A percentile compares a stretch with the other conserved stretches of the same genome.
These are phyloP conservation scores for Netelia melanura DNA, from an alignment of 2,888 invertebrate species.

Conservation along the genomic window DNA sequence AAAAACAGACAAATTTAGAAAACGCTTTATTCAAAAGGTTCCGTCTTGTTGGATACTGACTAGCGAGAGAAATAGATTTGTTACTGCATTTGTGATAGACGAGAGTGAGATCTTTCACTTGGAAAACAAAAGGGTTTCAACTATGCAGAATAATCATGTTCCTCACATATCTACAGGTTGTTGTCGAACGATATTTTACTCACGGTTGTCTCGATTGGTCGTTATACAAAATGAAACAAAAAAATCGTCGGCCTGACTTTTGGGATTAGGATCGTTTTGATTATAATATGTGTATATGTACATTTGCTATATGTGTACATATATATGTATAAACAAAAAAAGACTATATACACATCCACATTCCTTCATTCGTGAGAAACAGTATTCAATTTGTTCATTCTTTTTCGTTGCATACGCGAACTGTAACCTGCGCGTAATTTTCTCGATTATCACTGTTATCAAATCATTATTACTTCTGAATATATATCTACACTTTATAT, in stretches of 20 bases:
- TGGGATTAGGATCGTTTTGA: not conserved
- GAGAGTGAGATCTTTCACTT: slow-evolving; percentile 43
- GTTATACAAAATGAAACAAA: not conserved
- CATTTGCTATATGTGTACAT: slow-evolving; percentile 4
- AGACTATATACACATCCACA: slow-evolving; percentile 49
- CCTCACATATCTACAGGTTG: slow-evolving; percentile 60
- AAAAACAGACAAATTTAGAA: slow-evolving; percentile 2
- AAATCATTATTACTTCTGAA: slow-evolving; percentile 62
- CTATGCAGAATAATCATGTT: slow-evolving; percentile 62
- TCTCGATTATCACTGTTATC: slow-evolving; percentile 66
- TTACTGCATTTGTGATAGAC: slow-evolving; percentile 60
- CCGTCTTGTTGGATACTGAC: slow-evolving; percentile 11
- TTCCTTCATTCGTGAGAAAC: slow-evolving; percentile 53
- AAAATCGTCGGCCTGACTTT: not conserved
- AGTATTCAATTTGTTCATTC: slow-evolving; percentile 54
- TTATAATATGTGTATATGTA: not conserved
- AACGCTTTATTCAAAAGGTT: slow-evolving; percentile 19
- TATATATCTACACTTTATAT: slow-evolving; percentile 21
- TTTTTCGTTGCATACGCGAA: slow-evolving; percentile 26
- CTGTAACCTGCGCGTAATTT: slow-evolving; percentile 25
- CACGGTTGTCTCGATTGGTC: slow-evolving; percentile 2
- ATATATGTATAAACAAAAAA: slow-evolving; percentile 3
- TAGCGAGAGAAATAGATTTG: slow-evolving; percentile 26
- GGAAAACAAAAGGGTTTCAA: slow-evolving; percentile 9
- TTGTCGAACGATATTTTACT: slow-evolving; percentile 45